These are phyloP conservation scores for Platichthys flesus DNA, from an alignment of 2,113 vertebrate species.

Conservation along the genomic window DNA sequence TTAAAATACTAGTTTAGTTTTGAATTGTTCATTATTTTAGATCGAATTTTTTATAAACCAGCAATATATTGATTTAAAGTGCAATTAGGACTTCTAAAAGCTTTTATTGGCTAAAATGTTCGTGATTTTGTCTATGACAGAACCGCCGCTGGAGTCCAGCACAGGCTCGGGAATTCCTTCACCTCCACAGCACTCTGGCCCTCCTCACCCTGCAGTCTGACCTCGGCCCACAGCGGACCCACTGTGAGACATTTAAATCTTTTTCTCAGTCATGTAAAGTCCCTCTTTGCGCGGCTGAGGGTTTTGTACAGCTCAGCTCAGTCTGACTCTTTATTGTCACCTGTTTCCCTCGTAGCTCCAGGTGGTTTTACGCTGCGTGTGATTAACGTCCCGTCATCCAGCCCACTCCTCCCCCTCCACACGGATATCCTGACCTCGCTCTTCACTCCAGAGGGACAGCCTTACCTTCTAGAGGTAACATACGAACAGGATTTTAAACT, in stretches of 20 bases:
- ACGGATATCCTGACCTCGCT: slow-evolving; percentile 90
- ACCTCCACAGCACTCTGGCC: slow-evolving; percentile 94
- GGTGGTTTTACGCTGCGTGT: slow-evolving; percentile 85
- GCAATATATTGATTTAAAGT: neutral
- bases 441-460: slow-evolving; percentile 93
- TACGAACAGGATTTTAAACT: neutral
- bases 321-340: neutral
- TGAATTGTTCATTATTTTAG: no score
- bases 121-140: slow-evolving; percentile 69
- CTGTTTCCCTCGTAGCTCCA: slow-evolving; percentile 81
- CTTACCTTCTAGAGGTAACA: slow-evolving; percentile 94
- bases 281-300: neutral
- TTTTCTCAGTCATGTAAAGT: neutral
- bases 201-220: slow-evolving; percentile 93
- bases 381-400: slow-evolving; percentile 78
- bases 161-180: slow-evolving; percentile 96
- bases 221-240: slow-evolving; percentile 87
- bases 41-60: no score
- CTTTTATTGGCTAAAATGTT: neutral
- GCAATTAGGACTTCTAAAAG: neutral
- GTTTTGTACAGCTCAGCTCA: neutral
- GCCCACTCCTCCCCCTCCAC: slow-evolving; percentile 87
- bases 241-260: slow-evolving; percentile 81
- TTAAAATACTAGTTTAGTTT: no score
- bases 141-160: slow-evolving; percentile 97